Percentiles rank a stretch among this genome's conserved stretches.
Conservation (phyloP, 1,140 invertebrate genomes). For the silkworm (Bombyx mori) region ASM3026992v2 NC_085131.1:11431501-11432000, state of each 20-base stretch:
- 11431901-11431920: background rate
- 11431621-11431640: too few relatives aligned
- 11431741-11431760: slow-evolving; percentile 9
- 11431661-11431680: too few relatives aligned
- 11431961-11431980: background rate
- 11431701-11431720: background rate
- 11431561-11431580: too few relatives aligned
- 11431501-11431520: too few relatives aligned
- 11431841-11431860: too few relatives aligned
- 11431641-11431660: too few relatives aligned
- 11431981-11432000: background rate
- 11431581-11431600: too few relatives aligned
- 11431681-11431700: too few relatives aligned
- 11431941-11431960: slow-evolving; percentile 10
- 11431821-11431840: slow-evolving; percentile 2
- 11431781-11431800: slow-evolving; percentile 23
- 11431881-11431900: background rate
- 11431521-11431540: too few relatives aligned
- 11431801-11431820: slow-evolving; percentile 14
- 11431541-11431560: too few relatives aligned
- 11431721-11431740: slow-evolving; percentile 6
- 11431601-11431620: too few relatives aligned
- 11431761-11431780: slow-evolving; percentile 13
- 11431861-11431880: background rate
- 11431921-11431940: slow-evolving; percentile 6